Evolutionary conservation across 2,888 invertebrate genomes (phyloP), one percentile per base, ranked within the genome.

Genomic region (Drosophila barbarae): DNA sequence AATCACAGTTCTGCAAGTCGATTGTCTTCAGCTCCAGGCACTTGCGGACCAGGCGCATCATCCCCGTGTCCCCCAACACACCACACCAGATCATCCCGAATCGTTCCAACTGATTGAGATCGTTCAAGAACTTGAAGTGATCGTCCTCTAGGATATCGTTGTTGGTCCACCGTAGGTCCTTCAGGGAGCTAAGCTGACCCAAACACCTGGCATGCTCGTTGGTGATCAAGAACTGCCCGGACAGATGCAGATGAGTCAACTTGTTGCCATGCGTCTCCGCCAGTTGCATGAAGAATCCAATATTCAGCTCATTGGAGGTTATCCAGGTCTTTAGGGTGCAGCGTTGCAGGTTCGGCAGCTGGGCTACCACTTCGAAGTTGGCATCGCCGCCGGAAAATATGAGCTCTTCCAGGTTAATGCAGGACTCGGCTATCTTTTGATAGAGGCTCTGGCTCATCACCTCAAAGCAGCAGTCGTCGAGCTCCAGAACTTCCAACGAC

Each of bases 381-480:
- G 72, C 53, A 26, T 84, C 84, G n/a, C 80, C 77, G 12, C 84
- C 76, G 2, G 84, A 82, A 34, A 82, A 84, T 0, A 66, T 59
- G 0, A 82, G 46, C 7, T 84, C 82, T 60, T 76, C 77, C 23
- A 82, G 54, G 9, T 76, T 13, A 26, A 34, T 7, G 35, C 81
- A 82, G n/a, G 63, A 57, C 1, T 79, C 77, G 46, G 83, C 69
- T 8, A 82, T 82, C 55, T 82, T 84, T 26, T 77, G 69, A 47
- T 77, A 81, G 8, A 81, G 35, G 6, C 79, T 72, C 15, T 77
- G 74, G 55, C 75, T 72, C 74, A 79, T 75, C 3, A 82, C 77
- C 56, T 81, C 81, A 30, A 81, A 84, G 28, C 82, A 82, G 34
- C 81, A 82, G 21, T 84, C 84, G 23, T 79, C 83, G 28, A 82